Evolutionary conservation across 2,888 invertebrate species (phyloP).

Genomic region (Glaucopsyche alexis): DNA sequence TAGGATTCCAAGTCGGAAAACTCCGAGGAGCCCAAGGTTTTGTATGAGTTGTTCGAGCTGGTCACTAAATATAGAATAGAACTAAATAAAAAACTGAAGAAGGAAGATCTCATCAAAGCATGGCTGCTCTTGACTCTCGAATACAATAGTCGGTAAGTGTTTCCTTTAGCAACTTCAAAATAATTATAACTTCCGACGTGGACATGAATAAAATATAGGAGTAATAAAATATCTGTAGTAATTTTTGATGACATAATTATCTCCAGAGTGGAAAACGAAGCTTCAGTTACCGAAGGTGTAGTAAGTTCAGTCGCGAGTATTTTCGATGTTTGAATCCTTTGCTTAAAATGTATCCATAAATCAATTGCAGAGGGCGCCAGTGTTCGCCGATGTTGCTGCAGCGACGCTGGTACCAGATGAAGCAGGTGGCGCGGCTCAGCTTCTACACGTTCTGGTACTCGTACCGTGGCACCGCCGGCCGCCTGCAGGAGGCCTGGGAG

Average conservation of each 20-base stretch:
- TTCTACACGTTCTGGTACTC: constrained; percentile 57
- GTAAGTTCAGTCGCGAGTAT: too few species aligned
- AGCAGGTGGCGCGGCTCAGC: constrained; percentile 50
- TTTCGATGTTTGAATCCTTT: too few species aligned
- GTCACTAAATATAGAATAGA: constrained; percentile 55
- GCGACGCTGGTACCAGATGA: constrained; percentile 67
- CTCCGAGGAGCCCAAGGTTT: constrained; percentile 41
- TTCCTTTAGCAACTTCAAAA: neutral
- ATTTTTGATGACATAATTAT: too few species aligned
- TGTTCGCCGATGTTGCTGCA: constrained; percentile 70
- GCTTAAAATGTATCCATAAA: neutral
- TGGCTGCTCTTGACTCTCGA: constrained; percentile 56
- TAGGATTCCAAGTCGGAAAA: constrained; percentile 34
- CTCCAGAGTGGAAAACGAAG: too few species aligned
- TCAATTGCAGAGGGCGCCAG: constrained; percentile 54
- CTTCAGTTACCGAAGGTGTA: too few species aligned
- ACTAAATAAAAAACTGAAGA: constrained; percentile 30
- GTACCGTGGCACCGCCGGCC: constrained; percentile 46
- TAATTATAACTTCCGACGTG: too few species aligned
- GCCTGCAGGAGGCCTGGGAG: constrained; percentile 38
- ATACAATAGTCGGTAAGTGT: constrained; percentile 59
- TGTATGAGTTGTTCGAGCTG: constrained; percentile 52
- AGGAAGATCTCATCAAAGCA: constrained; percentile 48
- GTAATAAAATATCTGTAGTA: too few species aligned
- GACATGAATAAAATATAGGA: too few species aligned